Conservation (phyloP, 2,113 vertebrate species). For the Chauna torquata region DNA sequence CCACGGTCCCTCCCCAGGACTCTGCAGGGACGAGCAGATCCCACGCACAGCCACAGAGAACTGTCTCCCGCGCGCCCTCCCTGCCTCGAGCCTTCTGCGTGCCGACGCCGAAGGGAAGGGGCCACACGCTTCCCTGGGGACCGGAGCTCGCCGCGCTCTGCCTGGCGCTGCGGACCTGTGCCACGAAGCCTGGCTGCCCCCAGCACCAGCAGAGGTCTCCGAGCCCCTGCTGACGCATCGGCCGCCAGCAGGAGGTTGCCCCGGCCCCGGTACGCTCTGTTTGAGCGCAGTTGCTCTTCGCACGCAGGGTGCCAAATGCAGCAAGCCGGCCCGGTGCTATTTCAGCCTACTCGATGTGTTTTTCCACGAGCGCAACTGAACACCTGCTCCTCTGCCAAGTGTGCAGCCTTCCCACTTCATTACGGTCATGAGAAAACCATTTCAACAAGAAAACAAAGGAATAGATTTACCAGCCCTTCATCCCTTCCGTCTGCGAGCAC, state of each 20-base stretch:
- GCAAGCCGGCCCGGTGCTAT: background rate
- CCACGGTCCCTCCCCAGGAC: background rate
- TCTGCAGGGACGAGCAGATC: background rate
- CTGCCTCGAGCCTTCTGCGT: background rate
- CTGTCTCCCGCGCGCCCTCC: no score
- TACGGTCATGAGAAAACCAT: background rate
- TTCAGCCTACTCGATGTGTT: background rate
- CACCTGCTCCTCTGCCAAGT: background rate
- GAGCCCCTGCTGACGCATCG: no score
- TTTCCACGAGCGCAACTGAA: background rate
- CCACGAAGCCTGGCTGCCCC: background rate
- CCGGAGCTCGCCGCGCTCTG: no score
- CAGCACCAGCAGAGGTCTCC: rapidly evolving
- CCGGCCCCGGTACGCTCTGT: no score
- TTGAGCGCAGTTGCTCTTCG: rapidly evolving
- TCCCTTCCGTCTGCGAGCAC: background rate
- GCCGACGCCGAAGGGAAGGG: no score
- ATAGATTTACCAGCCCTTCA: background rate
- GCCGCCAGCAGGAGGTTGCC: background rate
- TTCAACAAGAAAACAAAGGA: background rate
- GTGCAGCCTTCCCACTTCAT: background rate
- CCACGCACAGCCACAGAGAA: rapidly evolving
- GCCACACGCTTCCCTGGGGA: no score
- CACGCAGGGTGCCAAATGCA: rapidly evolving
- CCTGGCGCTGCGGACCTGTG: no score